These are phyloP conservation scores for Rhamnusium bicolor DNA, from an alignment of 2,888 invertebrate genomes.

Conservation along the genomic window DNA sequence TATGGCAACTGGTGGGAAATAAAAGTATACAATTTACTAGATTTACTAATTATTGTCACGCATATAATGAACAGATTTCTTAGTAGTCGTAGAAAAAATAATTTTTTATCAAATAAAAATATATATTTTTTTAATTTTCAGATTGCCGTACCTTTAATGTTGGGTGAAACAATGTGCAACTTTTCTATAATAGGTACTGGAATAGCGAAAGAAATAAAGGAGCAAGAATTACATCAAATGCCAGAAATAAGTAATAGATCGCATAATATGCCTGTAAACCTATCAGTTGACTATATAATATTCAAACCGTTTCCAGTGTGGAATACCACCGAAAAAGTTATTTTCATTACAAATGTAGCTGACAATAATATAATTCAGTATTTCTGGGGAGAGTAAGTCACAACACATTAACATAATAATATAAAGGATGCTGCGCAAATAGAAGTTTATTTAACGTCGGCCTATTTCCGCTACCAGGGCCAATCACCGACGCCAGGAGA, in stretches of 20 bases:
- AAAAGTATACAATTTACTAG: no score
- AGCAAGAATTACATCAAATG: not conserved
- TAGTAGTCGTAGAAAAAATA: no score
- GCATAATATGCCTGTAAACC: conserved; percentile 48
- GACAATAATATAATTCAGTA: conserved; percentile 65
- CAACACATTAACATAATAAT: not conserved
- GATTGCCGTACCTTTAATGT: conserved; percentile 31
- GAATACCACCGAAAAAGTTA: conserved; percentile 62
- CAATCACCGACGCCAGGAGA: no score
- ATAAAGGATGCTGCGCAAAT: no score
- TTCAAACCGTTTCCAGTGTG: conserved; percentile 64
- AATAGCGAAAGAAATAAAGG: not conserved
- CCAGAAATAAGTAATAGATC: conserved; percentile 10
- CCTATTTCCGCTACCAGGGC: no score
- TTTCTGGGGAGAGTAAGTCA: conserved; percentile 66
- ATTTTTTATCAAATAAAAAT: no score
- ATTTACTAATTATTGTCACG: no score
- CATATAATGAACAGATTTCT: no score
- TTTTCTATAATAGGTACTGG: conserved; percentile 8
- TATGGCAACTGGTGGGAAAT: no score
- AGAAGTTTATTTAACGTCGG: no score
- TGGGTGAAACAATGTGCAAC: conserved; percentile 5
- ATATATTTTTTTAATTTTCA: conserved; percentile 11
- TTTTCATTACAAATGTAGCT: conserved; percentile 69
- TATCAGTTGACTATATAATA: conserved; percentile 66